phyloP scores from a whole-genome alignment of 2,888 invertebrate species.

The Eugnorisma glareosa region DNA sequence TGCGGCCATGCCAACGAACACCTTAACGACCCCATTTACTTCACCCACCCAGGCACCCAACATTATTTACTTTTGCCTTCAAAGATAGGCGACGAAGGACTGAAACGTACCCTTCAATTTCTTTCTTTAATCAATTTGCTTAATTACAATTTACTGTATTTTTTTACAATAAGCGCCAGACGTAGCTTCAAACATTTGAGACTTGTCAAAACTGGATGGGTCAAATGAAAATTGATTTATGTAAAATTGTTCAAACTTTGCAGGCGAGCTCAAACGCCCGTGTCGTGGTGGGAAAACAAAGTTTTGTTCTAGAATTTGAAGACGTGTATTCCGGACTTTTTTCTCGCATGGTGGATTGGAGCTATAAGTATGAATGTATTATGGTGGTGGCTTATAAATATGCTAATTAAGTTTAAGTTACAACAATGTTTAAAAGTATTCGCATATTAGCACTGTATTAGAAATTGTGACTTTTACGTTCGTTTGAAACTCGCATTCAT shows the following conservation, averaged over 20 bases:
- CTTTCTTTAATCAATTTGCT: background rate
- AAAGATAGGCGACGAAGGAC: conserved; percentile 5
- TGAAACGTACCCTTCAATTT: background rate
- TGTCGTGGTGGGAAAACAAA: background rate
- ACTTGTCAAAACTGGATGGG: background rate
- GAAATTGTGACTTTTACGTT: background rate
- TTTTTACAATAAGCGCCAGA: background rate
- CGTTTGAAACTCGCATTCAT: conserved; percentile 28
- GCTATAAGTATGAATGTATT: too few species aligned
- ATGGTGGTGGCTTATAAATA: too few species aligned
- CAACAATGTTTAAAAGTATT: conserved; percentile 4
- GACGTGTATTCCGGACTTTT: background rate
- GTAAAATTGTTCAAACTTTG: background rate
- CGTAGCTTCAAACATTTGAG: background rate
- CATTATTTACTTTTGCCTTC: conserved; percentile 21
- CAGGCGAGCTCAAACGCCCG: background rate
- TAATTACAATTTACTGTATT: background rate
- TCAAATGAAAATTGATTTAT: background rate
- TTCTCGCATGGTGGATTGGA: background rate
- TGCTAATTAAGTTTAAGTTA: background rate
- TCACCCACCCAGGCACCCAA: background rate
- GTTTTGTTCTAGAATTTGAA: background rate
- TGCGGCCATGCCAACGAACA: conserved; percentile 16
- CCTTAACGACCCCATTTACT: conserved; percentile 39
- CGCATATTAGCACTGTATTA: background rate